Evolutionary conservation across 37 sponge, comb jelly and placozoan species (phyloP).

Genomic region (Spongilla lacustris): DNA sequence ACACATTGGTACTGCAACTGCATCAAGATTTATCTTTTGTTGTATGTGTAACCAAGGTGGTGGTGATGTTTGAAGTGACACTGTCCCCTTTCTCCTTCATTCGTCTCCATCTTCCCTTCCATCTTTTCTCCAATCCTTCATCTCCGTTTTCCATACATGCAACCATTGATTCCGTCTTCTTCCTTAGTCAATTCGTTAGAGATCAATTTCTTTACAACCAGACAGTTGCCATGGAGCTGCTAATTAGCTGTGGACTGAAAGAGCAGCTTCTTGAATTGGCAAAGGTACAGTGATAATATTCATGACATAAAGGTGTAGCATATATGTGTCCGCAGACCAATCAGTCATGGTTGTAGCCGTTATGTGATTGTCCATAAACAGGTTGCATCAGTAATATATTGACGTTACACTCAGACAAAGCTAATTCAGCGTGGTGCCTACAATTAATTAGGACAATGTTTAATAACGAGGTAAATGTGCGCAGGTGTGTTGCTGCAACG

Average conservation of each 20-base stretch:
- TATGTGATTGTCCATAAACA: no score
- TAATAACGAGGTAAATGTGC: no score
- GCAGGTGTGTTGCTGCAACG: no score
- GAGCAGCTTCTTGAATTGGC: constrained; percentile 73
- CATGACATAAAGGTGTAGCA: not conserved
- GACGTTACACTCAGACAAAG: no score
- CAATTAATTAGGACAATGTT: no score
- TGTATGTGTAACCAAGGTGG: constrained; percentile 30
- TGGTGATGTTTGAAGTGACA: constrained; percentile 44
- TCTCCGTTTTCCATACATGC: not conserved
- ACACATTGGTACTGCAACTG: not conserved
- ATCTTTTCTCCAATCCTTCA: not conserved
- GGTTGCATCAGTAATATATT: no score
- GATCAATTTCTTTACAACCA: constrained; percentile 75
- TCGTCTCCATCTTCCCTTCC: not conserved
- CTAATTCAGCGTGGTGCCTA: no score
- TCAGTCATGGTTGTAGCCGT: no score
- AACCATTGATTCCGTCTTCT: no score
- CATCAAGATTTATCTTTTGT: not conserved
- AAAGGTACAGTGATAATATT: constrained; percentile 35
- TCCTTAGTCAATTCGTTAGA: constrained; percentile 51
- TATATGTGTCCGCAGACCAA: not conserved
- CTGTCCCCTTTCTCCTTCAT: not conserved
- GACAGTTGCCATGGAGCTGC: constrained; percentile 60
- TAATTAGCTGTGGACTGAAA: constrained; percentile 57